These are phyloP conservation scores for Sigmodon hispidus DNA, from an alignment of 2,113 vertebrate species.

Conservation along the genomic window DNA sequence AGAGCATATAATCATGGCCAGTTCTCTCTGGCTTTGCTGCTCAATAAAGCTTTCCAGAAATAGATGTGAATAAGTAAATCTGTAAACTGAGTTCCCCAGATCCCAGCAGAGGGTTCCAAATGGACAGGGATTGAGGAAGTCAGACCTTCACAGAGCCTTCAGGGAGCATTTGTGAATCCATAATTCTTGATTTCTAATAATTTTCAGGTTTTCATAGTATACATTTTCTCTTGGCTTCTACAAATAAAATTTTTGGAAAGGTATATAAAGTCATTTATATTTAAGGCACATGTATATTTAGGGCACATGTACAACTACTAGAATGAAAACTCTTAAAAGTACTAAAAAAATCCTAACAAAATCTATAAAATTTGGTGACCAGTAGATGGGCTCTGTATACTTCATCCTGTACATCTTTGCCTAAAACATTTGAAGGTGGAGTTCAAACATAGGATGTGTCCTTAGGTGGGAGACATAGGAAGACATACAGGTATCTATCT, in stretches of 20 bases:
- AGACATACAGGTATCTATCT: neutral
- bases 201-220: conserved; percentile 34
- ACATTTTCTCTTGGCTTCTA: conserved; percentile 17
- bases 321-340: conserved; percentile 34
- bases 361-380: neutral
- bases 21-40: neutral
- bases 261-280: conserved; percentile 24
- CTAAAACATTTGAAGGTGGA: no score
- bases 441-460: neutral
- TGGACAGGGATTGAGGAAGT: neutral
- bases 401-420: conserved; percentile 7
- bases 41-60: conserved; percentile 2
- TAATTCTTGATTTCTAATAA: conserved; percentile 33
- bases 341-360: conserved; percentile 41
- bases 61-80: neutral
- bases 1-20: neutral
- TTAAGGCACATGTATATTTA: neutral
- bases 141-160: neutral
- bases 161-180: neutral
- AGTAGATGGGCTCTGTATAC: neutral
- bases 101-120: neutral
- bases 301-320: neutral
- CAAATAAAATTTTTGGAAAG: conserved; percentile 40
- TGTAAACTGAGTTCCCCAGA: conserved; percentile 12
- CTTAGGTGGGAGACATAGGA: neutral